These are phyloP conservation scores for Geotrypetes seraphini DNA, from an alignment of 2,797 vertebrate genomes.

Conservation along the genomic window DNA sequence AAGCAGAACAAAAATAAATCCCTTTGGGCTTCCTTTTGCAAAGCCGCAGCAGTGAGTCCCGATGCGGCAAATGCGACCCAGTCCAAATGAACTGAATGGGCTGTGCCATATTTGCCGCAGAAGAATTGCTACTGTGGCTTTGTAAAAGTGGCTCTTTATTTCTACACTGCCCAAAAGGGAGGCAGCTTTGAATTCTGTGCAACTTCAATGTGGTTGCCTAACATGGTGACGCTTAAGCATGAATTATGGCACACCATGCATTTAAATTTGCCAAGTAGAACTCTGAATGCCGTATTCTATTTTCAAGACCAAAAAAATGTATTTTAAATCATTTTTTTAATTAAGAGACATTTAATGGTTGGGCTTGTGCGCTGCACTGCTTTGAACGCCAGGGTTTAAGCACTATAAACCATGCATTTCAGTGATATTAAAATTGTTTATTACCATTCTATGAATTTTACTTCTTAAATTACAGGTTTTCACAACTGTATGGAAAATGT, in stretches of 20 bases:
- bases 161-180: slow-evolving; percentile 69
- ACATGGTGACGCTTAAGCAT: slow-evolving; percentile 23
- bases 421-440: slow-evolving; percentile 50
- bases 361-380: slow-evolving; percentile 31
- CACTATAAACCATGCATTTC: slow-evolving; percentile 36
- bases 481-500: slow-evolving; percentile 55
- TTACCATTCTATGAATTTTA: slow-evolving; percentile 49
- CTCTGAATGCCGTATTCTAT: slow-evolving; percentile 26
- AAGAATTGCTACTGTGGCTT: no score
- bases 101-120: no score
- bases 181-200: slow-evolving; percentile 42
- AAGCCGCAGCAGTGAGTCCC: no score
- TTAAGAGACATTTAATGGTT: slow-evolving; percentile 50
- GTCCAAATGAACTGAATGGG: no score
- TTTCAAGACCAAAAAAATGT: slow-evolving; percentile 48
- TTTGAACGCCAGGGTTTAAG: slow-evolving; percentile 28
- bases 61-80: no score
- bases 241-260: slow-evolving; percentile 23
- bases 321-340: slow-evolving; percentile 56
- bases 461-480: slow-evolving; percentile 54
- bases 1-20: slow-evolving; percentile 98
- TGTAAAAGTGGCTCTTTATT: no score
- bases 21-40: no score
- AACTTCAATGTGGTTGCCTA: slow-evolving; percentile 21
- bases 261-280: slow-evolving; percentile 30